phyloP scores from a whole-genome alignment of 1,140 invertebrate species.

The Dendrolimus kikuchii region DNA sequence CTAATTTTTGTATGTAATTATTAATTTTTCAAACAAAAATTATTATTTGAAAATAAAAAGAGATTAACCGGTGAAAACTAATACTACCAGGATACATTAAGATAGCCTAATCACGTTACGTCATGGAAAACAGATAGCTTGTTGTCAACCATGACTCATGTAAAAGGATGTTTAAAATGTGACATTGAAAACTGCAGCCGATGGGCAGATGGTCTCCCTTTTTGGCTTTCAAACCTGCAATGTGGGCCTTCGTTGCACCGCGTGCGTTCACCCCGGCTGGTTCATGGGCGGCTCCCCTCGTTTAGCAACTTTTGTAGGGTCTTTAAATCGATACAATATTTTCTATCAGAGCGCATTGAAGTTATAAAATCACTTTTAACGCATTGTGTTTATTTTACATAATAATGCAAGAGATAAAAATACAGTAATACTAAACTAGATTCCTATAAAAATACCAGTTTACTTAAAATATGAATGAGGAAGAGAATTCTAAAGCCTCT shows the following conservation, averaged over 20 bases:
- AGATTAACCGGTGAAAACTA: no score
- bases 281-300: conserved; percentile 27
- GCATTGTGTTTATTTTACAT: conserved; percentile 1
- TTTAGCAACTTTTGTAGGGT: conserved; percentile 47
- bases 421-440: no score
- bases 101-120: not conserved
- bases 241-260: conserved; percentile 33
- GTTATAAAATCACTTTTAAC: not conserved
- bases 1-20: no score
- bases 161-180: conserved; percentile 10
- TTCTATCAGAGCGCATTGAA: no score
- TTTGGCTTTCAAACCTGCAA: conserved; percentile 44
- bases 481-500: no score
- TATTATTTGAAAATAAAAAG: no score
- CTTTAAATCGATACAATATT: conserved; percentile 57
- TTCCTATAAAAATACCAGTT: no score
- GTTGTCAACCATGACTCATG: conserved; percentile 17
- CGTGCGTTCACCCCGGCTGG: conserved; percentile 49
- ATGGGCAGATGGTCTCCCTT: conserved; percentile 34
- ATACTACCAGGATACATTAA: no score
- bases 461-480: no score
- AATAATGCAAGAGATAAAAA: not conserved
- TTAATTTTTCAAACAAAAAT: no score
- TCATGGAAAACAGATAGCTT: conserved; percentile 6
- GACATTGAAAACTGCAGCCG: conserved; percentile 14